Evolutionary conservation across 1,140 invertebrate genomes (phyloP).

Genomic region (Episyrphus balteatus): DNA sequence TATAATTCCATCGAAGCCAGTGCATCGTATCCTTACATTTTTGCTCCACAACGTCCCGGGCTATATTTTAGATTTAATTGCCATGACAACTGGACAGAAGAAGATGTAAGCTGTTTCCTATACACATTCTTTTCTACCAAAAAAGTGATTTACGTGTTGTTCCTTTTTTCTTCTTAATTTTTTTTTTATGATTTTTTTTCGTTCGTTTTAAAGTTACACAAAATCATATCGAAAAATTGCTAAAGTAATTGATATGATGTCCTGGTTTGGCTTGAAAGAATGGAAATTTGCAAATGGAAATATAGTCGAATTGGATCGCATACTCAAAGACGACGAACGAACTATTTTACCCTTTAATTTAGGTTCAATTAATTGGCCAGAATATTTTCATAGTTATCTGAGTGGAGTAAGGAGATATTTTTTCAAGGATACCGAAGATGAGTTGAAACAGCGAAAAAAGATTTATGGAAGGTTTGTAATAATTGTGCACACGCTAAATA

Average conservation of each 20-base stretch:
- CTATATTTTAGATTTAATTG: conserved; percentile 44
- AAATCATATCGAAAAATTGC: conserved; percentile 27
- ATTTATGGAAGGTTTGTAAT: conserved; percentile 34
- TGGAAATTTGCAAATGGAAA: conserved; percentile 34
- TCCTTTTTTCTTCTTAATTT: neutral
- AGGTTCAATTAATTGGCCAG: conserved; percentile 44
- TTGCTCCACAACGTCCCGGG: conserved; percentile 50
- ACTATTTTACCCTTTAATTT: conserved; percentile 38
- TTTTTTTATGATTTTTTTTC: neutral
- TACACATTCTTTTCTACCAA: neutral
- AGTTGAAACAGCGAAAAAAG: conserved; percentile 32
- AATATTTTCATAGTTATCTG: conserved; percentile 46
- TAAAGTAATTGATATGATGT: conserved; percentile 36
- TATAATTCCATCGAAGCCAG: conserved; percentile 36
- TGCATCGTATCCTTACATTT: conserved; percentile 37
- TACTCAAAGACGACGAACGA: conserved; percentile 19
- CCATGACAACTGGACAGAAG: conserved; percentile 45
- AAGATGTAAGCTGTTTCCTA: conserved; percentile 43
- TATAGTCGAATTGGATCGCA: conserved; percentile 31
- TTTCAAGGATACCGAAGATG: conserved; percentile 40
- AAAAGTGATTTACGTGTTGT: neutral
- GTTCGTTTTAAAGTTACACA: conserved; percentile 11
- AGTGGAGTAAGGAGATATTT: conserved; percentile 44
- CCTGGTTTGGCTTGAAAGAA: conserved; percentile 35
- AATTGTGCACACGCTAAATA: conserved; percentile 4